A percentile compares a stretch with the other conserved stretches of the same genome.
These are phyloP conservation scores for Myanophis thanlyinensis DNA, from an alignment of 2,113 vertebrate genomes.

Conservation along the genomic window DNA sequence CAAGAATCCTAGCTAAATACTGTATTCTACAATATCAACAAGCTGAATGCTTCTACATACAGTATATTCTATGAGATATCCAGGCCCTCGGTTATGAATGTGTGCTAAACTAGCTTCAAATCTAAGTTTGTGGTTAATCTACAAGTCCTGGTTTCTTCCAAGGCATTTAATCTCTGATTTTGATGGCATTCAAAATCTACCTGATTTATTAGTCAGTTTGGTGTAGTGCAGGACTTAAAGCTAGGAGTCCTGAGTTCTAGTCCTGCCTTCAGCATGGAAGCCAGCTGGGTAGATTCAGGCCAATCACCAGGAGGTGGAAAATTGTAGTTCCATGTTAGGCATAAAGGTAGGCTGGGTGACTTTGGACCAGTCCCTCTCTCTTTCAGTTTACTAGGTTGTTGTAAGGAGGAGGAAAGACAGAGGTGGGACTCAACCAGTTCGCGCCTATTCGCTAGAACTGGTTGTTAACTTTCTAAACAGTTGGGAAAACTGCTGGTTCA, in stretches of 20 bases:
- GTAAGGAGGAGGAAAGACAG: background rate
- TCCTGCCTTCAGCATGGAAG: background rate
- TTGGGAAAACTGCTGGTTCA: too few relatives aligned
- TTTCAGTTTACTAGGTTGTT: background rate
- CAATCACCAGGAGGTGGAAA: background rate
- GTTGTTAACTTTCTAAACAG: too few relatives aligned
- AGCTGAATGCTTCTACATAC: background rate
- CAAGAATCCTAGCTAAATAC: background rate
- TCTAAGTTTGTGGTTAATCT: background rate
- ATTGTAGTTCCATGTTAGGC: background rate
- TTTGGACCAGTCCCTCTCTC: background rate
- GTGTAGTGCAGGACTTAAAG: background rate
- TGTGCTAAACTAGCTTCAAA: background rate
- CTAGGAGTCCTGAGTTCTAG: background rate
- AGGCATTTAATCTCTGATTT: background rate
- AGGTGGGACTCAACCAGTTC: too few relatives aligned
- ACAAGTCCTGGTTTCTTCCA: background rate
- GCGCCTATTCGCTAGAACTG: too few relatives aligned
- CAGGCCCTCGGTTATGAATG: background rate
- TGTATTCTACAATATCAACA: background rate
- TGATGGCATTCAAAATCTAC: background rate
- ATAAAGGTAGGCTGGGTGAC: background rate
- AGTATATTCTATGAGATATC: background rate
- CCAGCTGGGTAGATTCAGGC: background rate
- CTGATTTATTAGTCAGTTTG: background rate